Conservation (phyloP, 1,140 invertebrate genomes). For the Scaptomyza hsui region DNA sequence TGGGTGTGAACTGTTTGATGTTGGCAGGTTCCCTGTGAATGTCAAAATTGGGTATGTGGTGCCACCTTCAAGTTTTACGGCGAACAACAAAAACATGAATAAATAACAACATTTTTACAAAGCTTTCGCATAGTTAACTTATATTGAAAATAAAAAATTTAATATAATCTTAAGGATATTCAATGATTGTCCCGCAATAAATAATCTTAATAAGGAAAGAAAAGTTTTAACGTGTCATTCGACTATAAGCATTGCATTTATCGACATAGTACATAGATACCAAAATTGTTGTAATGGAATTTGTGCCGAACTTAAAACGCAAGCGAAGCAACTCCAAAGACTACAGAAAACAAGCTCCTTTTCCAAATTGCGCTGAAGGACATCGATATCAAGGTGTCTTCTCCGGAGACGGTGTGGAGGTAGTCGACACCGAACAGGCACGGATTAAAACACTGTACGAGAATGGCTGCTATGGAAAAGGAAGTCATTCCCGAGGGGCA, state of each 20-base stretch:
- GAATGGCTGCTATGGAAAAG: constrained; percentile 91
- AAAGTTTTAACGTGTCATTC: constrained; percentile 21
- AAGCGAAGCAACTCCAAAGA: constrained; percentile 36
- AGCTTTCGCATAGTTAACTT: not conserved
- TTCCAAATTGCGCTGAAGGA: constrained; percentile 28
- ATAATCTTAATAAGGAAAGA: no score
- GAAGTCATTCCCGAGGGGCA: constrained; percentile 86
- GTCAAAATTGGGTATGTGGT: not conserved
- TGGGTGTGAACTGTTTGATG: not conserved
- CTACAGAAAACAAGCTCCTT: not conserved
- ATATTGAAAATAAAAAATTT: no score
- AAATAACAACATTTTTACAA: not conserved
- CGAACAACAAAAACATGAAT: constrained; percentile 1
- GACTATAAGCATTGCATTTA: constrained; percentile 23
- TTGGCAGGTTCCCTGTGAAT: constrained; percentile 19
- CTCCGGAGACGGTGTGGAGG: constrained; percentile 87
- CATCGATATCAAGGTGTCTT: constrained; percentile 75
- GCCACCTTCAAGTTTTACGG: constrained; percentile 13
- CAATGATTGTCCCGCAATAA: no score
- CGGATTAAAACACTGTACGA: constrained; percentile 86
- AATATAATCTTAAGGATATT: not conserved
- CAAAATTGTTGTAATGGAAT: constrained; percentile 43
- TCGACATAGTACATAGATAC: not conserved
- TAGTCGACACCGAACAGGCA: constrained; percentile 85
- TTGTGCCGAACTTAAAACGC: constrained; percentile 54